These are phyloP conservation scores for Conus canariensis DNA, from an alignment of 2,888 invertebrate genomes.

Conservation along the genomic window DNA sequence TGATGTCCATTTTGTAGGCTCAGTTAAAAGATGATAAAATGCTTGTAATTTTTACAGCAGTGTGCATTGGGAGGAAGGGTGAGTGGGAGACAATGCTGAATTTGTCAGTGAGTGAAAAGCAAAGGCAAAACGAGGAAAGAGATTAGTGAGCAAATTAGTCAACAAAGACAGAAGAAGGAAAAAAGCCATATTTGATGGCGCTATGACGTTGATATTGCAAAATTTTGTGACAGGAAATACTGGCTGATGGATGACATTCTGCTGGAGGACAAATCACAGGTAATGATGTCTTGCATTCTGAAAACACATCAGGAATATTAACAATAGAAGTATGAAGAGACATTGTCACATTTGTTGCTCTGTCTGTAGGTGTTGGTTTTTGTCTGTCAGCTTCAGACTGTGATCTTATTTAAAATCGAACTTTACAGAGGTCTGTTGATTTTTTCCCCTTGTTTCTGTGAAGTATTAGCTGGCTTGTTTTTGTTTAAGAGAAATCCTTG, in stretches of 20 bases:
- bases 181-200: not conserved
- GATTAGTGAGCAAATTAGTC: too few relatives aligned
- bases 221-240: constrained; percentile 83
- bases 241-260: constrained; percentile 82
- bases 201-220: not conserved
- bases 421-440: not conserved
- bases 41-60: too few relatives aligned
- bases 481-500: not conserved
- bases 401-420: not conserved
- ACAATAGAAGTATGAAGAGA: too few relatives aligned
- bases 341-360: not conserved
- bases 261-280: constrained; percentile 63
- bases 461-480: not conserved
- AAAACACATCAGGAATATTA: too few relatives aligned
- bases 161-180: too few relatives aligned
- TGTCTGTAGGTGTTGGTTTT: not conserved
- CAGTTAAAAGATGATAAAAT: too few relatives aligned
- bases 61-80: too few relatives aligned
- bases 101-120: too few relatives aligned
- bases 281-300: constrained; percentile 42
- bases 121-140: too few relatives aligned
- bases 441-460: not conserved
- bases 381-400: not conserved
- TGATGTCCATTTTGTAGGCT: too few relatives aligned
- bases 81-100: too few relatives aligned